Evolutionary conservation across 1,140 invertebrate species (phyloP).

Genomic region (Parapsyche elsis): DNA sequence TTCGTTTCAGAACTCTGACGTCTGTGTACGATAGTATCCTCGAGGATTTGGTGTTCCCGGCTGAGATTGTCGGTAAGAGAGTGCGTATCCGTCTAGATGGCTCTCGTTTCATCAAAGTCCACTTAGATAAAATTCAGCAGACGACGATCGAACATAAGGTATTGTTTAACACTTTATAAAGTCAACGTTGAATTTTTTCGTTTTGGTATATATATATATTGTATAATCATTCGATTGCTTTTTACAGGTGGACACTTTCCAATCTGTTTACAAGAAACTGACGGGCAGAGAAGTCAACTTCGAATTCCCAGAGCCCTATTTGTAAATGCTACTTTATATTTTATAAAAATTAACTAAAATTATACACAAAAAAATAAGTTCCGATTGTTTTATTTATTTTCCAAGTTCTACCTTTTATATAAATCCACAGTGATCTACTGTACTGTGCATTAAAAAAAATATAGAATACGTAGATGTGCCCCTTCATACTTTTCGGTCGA

Average conservation of each 20-base stretch:
- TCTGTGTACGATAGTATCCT: conserved; percentile 97
- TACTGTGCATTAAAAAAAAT: no score
- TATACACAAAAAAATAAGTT: conserved; percentile 38
- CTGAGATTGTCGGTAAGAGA: conserved; percentile 99
- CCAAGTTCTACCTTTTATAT: background rate
- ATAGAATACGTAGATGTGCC: no score
- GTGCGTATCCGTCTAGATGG: conserved; percentile 97
- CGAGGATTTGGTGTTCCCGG: conserved; percentile 98
- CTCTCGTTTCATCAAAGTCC: conserved; percentile 96
- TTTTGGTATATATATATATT: background rate
- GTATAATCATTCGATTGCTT: conserved; percentile 55
- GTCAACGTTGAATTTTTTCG: conserved; percentile 9
- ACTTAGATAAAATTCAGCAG: conserved; percentile 98
- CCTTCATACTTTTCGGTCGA: no score
- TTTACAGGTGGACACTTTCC: conserved; percentile 95
- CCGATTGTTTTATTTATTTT: conserved; percentile 28
- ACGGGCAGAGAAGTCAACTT: conserved; percentile 99
- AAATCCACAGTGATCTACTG: no score
- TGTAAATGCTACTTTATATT: conserved; percentile 72
- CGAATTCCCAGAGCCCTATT: conserved; percentile 98
- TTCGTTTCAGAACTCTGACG: conserved; percentile 90
- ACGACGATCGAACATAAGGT: conserved; percentile 99
- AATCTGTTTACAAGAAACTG: conserved; percentile 97
- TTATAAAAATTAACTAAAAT: conserved; percentile 52
- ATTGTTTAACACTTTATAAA: no score